Evolutionary conservation across 2,797 vertebrate species (phyloP).

Genomic region (Gorsachius magnificus): DNA sequence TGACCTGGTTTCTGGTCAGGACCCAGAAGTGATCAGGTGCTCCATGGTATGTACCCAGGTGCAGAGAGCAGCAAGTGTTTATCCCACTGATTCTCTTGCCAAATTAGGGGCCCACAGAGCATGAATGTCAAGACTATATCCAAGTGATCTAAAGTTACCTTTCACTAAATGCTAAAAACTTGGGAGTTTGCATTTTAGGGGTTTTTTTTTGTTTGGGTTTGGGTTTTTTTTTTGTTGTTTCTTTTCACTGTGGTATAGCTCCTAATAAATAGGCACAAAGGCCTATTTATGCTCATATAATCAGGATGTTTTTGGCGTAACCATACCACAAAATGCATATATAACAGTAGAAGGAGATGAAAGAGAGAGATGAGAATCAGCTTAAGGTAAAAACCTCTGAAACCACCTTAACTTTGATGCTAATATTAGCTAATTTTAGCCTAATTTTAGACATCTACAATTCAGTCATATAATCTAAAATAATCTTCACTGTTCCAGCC

Average conservation of each 20-base stretch:
- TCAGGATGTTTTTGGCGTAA: neutral
- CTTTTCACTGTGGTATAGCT: neutral
- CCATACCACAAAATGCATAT: neutral
- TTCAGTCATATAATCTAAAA: neutral
- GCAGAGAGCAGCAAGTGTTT: neutral
- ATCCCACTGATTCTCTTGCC: neutral
- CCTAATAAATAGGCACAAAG: neutral
- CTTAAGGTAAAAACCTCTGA: neutral
- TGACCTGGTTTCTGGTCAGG: neutral
- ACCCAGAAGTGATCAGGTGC: neutral
- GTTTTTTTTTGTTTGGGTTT: no score
- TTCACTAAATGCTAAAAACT: neutral
- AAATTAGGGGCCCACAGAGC: neutral
- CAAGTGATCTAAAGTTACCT: neutral
- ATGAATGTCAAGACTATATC: neutral
- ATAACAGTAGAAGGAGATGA: neutral
- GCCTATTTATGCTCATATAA: neutral
- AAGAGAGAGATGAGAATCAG: neutral
- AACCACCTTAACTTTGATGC: neutral
- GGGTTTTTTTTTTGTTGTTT: no score
- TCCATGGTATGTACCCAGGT: fast-evolving
- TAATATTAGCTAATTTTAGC: neutral
- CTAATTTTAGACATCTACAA: neutral
- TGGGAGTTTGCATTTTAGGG: neutral
- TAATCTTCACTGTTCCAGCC: neutral